phyloP scores from a whole-genome alignment of 2,888 invertebrate species.

The Drosophila niveifrons region DNA sequence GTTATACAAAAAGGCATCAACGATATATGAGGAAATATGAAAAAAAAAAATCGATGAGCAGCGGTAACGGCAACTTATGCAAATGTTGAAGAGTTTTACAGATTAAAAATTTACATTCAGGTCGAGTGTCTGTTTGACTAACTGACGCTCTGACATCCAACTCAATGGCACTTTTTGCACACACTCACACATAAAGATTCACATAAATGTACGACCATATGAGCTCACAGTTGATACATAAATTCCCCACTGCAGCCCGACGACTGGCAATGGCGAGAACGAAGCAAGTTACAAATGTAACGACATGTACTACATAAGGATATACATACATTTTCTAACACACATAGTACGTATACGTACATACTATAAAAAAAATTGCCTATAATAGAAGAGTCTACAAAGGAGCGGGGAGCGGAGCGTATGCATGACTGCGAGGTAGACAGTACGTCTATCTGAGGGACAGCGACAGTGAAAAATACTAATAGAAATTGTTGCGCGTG shows the following conservation, averaged over 20 bases:
- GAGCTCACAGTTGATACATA: constrained; percentile 37
- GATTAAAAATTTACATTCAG: constrained; percentile 79
- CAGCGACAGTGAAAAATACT: constrained; percentile 58
- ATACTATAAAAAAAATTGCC: constrained; percentile 40
- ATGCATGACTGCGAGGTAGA: not conserved
- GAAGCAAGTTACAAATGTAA: constrained; percentile 64
- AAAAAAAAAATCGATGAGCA: constrained; percentile 63
- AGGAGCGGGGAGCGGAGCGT: constrained; percentile 19
- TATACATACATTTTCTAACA: constrained; percentile 8
- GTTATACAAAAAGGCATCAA: not conserved
- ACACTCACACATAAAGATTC: constrained; percentile 17
- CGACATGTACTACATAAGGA: constrained; percentile 41
- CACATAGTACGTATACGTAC: constrained; percentile 13
- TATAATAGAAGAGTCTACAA: constrained; percentile 43
- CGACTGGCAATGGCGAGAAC: constrained; percentile 50
- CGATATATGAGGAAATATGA: constrained; percentile 26
- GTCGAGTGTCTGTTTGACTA: constrained; percentile 75
- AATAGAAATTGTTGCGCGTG: constrained; percentile 74
- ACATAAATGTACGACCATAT: constrained; percentile 13
- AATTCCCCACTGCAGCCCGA: constrained; percentile 44
- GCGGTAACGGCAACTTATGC: constrained; percentile 65
- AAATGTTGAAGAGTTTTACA: constrained; percentile 76
- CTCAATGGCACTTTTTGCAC: constrained; percentile 51
- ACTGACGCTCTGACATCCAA: constrained; percentile 50
- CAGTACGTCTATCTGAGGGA: constrained; percentile 30